These are phyloP conservation scores for Micromys minutus DNA, from an alignment of 2,113 vertebrate genomes.

Conservation along the genomic window DNA sequence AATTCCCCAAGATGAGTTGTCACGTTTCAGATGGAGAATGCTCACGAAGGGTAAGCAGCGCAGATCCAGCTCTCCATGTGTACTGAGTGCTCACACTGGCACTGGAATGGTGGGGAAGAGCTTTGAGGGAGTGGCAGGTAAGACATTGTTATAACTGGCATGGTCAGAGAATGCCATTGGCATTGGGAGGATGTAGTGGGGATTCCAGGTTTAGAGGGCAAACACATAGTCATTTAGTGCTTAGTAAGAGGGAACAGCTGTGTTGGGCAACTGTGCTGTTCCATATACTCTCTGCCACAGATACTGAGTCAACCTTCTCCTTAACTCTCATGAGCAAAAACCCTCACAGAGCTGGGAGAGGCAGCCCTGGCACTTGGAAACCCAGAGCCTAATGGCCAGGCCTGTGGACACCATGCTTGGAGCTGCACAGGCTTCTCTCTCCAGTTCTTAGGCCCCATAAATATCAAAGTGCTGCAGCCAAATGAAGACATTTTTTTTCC, in stretches of 20 bases:
- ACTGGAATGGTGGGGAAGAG: neutral
- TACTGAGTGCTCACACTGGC: neutral
- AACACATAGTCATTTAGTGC: neutral
- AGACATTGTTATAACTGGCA: neutral
- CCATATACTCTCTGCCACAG: neutral
- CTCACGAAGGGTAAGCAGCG: neutral
- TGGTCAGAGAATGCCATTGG: neutral
- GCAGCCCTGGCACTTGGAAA: neutral
- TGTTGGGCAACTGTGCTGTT: neutral
- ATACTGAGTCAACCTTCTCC: neutral
- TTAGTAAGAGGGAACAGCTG: neutral
- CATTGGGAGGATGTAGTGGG: neutral
- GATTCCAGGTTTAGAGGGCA: neutral
- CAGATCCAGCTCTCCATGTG: neutral
- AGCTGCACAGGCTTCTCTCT: neutral
- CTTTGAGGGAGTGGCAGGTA: neutral
- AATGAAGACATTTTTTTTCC: neutral
- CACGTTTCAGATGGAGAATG: constrained; percentile 30
- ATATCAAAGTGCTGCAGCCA: rapidly evolving
- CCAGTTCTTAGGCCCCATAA: neutral
- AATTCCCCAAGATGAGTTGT: neutral
- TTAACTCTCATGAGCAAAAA: neutral
- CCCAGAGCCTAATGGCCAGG: neutral
- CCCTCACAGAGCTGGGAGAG: rapidly evolving
- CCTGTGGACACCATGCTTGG: neutral